Evolutionary conservation across 2,888 invertebrate species (phyloP).

Genomic region (Chirona hameri): DNA sequence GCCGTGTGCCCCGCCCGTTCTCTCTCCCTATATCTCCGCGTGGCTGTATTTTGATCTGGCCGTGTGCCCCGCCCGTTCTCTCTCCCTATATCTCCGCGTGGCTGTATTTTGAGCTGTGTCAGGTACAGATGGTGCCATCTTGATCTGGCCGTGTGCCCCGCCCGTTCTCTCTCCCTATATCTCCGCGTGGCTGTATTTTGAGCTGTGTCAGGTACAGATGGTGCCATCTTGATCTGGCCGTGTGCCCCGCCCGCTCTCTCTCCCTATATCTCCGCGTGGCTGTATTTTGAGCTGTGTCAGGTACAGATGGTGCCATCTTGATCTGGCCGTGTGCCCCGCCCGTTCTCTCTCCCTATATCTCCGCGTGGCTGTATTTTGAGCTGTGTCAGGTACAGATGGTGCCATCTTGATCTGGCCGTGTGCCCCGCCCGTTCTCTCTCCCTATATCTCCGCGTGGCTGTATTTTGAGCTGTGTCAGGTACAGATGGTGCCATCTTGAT

Average conservation of each 20-base stretch:
- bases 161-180: too few relatives aligned
- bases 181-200: constrained; percentile 38
- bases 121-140: constrained; percentile 50
- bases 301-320: constrained; percentile 48
- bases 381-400: constrained; percentile 52
- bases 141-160: too few relatives aligned
- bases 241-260: too few relatives aligned
- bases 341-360: too few relatives aligned
- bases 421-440: too few relatives aligned
- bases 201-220: constrained; percentile 52
- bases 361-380: constrained; percentile 42
- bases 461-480: constrained; percentile 50
- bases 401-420: neutral
- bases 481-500: constrained; percentile 46
- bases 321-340: too few relatives aligned
- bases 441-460: neutral
- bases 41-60: constrained; percentile 34
- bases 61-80: too few relatives aligned
- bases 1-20: too few relatives aligned
- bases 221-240: constrained; percentile 41
- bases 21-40: too few relatives aligned
- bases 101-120: constrained; percentile 47
- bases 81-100: too few relatives aligned
- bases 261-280: too few relatives aligned
- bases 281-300: constrained; percentile 49